phyloP scores from a whole-genome alignment of 2,888 invertebrate species.

The Notocelia uddmanniana region DNA sequence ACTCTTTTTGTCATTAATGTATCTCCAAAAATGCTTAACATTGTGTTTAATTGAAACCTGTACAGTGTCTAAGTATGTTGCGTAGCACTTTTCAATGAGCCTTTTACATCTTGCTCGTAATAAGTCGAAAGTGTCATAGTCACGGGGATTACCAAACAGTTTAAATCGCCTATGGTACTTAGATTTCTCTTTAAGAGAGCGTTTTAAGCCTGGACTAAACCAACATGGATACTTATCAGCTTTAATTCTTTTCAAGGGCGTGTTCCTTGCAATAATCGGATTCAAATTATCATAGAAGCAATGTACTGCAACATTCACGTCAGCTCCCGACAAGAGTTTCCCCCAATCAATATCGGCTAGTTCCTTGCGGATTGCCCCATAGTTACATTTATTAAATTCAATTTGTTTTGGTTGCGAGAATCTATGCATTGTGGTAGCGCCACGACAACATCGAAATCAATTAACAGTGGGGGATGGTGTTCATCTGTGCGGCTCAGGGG shows the following conservation, averaged over 20 bases:
- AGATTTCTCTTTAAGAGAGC: no score
- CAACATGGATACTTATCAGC: neutral
- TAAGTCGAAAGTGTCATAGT: neutral
- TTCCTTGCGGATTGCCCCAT: neutral
- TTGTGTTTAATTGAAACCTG: no score
- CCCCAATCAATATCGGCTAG: neutral
- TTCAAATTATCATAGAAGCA: no score
- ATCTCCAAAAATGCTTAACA: no score
- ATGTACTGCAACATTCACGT: no score
- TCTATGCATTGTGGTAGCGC: neutral
- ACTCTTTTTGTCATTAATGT: no score
- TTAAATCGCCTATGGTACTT: neutral
- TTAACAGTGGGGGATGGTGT: slow-evolving; percentile 3
- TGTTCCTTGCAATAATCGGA: no score
- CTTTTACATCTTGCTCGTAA: neutral
- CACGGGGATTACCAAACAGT: neutral
- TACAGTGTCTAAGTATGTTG: no score
- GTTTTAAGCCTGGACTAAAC: neutral
- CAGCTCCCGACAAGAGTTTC: neutral
- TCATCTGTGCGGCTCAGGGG: slow-evolving; percentile 2
- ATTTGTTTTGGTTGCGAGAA: neutral
- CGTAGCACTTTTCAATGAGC: no score
- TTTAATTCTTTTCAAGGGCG: neutral
- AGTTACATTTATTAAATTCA: slow-evolving; percentile 9
- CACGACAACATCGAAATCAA: neutral